Conservation (phyloP, 2,797 vertebrate species). For the Peromyscus nudipes region DNA sequence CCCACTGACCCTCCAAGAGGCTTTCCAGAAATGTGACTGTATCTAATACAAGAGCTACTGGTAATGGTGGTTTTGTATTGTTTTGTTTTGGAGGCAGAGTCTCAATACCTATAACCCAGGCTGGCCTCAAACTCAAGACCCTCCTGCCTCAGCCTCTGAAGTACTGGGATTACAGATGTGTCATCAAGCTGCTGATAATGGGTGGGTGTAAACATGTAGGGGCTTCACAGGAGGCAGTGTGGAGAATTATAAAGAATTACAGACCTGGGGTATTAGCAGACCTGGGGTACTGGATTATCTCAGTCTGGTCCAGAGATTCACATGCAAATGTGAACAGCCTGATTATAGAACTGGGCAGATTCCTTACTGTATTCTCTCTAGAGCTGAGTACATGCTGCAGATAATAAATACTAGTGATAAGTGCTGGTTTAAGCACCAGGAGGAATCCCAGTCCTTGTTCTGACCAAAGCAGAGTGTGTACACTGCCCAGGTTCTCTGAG, state of each 20-base stretch:
- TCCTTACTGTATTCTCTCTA: neutral
- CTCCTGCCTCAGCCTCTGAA: neutral
- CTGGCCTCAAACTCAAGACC: neutral
- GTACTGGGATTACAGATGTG: neutral
- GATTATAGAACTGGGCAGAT: neutral
- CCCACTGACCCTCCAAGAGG: neutral
- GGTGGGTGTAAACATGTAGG: fast-evolving
- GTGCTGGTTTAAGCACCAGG: neutral
- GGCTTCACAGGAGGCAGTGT: neutral
- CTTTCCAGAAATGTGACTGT: neutral
- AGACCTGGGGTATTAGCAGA: neutral
- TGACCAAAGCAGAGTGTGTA: neutral
- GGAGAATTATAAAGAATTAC: neutral
- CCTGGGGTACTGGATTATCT: neutral
- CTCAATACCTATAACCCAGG: neutral
- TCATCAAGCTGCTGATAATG: neutral
- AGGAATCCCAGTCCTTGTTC: neutral
- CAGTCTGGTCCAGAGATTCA: neutral
- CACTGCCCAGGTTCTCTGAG: neutral
- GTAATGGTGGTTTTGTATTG: neutral
- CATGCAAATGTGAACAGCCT: neutral
- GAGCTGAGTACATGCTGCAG: neutral
- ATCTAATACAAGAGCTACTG: neutral
- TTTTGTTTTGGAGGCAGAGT: neutral
- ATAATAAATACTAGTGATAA: neutral